phyloP scores from a whole-genome alignment of 30 jellyfish, hydroid and myxozoan genomes.

The Hydractinia symbiolongicarpus region DNA sequence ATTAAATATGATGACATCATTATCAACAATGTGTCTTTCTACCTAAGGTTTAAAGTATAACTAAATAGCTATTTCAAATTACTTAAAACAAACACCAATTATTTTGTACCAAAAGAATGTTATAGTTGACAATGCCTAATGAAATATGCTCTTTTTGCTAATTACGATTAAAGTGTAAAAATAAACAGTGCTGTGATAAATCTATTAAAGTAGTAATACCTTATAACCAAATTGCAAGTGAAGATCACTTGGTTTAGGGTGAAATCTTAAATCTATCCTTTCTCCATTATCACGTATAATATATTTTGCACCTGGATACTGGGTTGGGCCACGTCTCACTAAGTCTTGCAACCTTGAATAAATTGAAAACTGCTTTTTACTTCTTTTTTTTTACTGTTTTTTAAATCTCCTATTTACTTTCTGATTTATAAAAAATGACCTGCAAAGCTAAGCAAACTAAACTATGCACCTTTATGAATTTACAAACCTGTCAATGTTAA shows the following conservation, averaged over 20 bases:
- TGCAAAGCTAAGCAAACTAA: no score
- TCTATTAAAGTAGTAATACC: not conserved
- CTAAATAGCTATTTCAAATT: not conserved
- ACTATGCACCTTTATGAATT: no score
- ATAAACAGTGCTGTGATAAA: not conserved
- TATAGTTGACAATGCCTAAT: no score
- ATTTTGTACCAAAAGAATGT: no score
- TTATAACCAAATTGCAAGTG: slow-evolving; percentile 96
- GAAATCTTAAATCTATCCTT: slow-evolving; percentile 89
- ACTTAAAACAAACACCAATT: not conserved
- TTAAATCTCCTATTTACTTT: no score
- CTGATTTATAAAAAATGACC: no score
- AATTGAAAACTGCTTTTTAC: not conserved
- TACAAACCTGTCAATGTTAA: slow-evolving; percentile 87
- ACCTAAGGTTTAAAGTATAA: slow-evolving; percentile 34
- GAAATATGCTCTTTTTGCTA: no score
- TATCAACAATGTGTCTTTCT: slow-evolving; percentile 92
- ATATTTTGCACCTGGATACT: slow-evolving; percentile 99
- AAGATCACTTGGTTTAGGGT: slow-evolving; percentile 90
- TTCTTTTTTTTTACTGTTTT: not conserved
- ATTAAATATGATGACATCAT: slow-evolving; percentile 86
- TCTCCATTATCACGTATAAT: slow-evolving; percentile 96
- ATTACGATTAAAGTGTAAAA: not conserved
- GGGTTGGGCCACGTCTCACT: slow-evolving; percentile 99
- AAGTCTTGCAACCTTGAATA: slow-evolving; percentile 72